phyloP scores from a whole-genome alignment of 2,797 vertebrate species.

The Sebastes vulpes region DNA sequence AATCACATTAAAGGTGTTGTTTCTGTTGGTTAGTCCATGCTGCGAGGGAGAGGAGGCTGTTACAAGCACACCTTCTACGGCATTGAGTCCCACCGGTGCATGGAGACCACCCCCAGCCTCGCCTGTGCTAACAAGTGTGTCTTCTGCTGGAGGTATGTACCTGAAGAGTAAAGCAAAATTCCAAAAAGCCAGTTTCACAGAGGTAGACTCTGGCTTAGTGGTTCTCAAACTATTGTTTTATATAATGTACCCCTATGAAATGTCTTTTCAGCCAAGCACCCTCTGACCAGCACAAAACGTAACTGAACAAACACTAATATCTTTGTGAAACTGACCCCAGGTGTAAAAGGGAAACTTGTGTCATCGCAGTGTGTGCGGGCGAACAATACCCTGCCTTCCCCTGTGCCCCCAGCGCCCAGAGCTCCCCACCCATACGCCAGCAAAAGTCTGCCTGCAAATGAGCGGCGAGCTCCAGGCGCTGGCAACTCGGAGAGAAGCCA shows the following conservation, averaged over 20 bases:
- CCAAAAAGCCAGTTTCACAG: background rate
- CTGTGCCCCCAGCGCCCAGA: no score
- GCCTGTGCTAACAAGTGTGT: conserved; percentile 97
- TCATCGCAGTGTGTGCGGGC: no score
- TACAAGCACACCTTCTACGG: conserved; percentile 98
- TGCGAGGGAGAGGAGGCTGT: conserved; percentile 95
- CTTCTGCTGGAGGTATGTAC: conserved; percentile 95
- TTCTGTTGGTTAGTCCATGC: conserved; percentile 88
- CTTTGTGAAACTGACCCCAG: background rate
- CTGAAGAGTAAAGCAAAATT: background rate
- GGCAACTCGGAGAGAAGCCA: no score
- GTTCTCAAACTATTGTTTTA: background rate
- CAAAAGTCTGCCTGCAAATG: no score
- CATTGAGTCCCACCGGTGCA: conserved; percentile 96
- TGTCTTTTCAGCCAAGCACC: no score
- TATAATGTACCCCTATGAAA: background rate
- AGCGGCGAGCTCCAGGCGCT: no score
- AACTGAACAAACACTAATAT: background rate
- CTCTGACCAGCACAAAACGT: no score
- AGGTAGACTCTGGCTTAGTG: background rate
- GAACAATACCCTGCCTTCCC: no score
- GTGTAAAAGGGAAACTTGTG: background rate
- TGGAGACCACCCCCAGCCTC: conserved; percentile 96
- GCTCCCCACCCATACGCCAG: no score
- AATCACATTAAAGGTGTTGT: background rate